Percentiles rank a stretch among this genome's conserved stretches.
Evolutionary conservation across 1,140 invertebrate genomes (phyloP).

Genomic region (Drosophila varians): DNA sequence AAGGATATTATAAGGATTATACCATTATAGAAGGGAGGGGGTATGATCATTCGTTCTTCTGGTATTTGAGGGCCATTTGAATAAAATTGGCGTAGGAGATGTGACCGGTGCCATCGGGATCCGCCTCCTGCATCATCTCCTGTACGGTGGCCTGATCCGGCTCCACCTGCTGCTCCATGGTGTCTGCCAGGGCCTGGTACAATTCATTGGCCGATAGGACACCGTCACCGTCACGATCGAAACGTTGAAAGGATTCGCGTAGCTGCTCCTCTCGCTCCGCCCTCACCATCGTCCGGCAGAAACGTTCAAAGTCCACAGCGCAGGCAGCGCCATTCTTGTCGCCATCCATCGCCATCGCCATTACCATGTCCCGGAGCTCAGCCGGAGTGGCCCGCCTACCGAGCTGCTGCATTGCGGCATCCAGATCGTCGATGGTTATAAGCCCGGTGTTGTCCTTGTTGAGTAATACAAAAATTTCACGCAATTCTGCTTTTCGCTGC

Average conservation of each 20-base stretch:
- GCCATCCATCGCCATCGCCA: not conserved
- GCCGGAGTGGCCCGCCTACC: not conserved
- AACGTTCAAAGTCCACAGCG: not conserved
- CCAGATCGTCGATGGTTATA: not conserved
- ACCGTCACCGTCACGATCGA: conserved; percentile 7
- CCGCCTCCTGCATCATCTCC: conserved; percentile 12
- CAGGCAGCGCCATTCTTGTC: not conserved
- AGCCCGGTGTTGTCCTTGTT: not conserved
- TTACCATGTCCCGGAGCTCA: conserved; percentile 6
- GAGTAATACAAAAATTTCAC: conserved; percentile 1
- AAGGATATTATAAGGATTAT: not conserved
- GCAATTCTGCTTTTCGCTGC: not conserved
- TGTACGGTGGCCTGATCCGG: not conserved
- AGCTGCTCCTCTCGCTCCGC: conserved; percentile 4
- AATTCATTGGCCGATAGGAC: not conserved
- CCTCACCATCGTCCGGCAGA: not conserved
- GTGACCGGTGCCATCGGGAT: conserved; percentile 4
- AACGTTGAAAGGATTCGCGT: not conserved
- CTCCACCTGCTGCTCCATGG: not conserved
- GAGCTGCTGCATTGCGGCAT: not conserved
- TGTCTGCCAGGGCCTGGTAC: not conserved
- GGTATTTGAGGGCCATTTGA: conserved; percentile 5
- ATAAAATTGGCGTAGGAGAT: conserved; percentile 8
- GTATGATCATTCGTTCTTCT: not conserved
- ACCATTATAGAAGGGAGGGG: no score